Base-by-base conservation (phyloP, 1,140 invertebrate species). In the Cydia fagiglandana region DNA sequence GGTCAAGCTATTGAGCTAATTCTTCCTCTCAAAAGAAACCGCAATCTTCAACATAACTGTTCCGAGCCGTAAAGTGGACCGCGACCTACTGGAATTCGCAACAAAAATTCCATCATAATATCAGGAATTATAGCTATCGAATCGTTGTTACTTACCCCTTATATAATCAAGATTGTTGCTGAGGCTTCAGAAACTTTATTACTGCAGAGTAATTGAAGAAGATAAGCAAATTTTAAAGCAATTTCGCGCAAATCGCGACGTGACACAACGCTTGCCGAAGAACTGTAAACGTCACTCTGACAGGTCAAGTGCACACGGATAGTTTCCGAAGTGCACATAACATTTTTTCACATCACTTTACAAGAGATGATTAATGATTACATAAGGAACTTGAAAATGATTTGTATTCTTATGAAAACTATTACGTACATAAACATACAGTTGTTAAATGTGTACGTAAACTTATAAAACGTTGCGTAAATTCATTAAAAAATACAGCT, bases 231-330 rank as follows among this genome's bases (percentile, higher is more conserved):
- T 17, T 38, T 38, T 38, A 41, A 70, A 70, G 34, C 66, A 17
- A 70, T 38, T 38, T 38, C 66, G 66, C 66, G 66, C 30, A 70
- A 70, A 70, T 38, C 66, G 66, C 66, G 66, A 38, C 66, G 66
- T 70, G 66, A 70, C 66, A 70, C 66, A 70, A 70, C 66, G 66
- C 66, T 70, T 70, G 66, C 66, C 66, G 66, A 70, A 70, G 66
- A 70, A 70, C 45, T 70, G 66, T 41, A 70, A 70, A 70, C 66
- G 66, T 70, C 66, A 70, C 34, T 45, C 30, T 70, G 66, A 70
- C 66, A 70, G 66, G 66, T 70, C 66, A 70, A 70, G 66, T 38
- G 38, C 34, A 70, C 17, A 70, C 34, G 30, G 6, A 61, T 70
- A 70, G 13, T 15, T 70, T 70, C n/a, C 66, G 20, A 45, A 34